A percentile compares a stretch with the other conserved stretches of the same genome.
Conservation (phyloP, 2,113 vertebrate genomes). For the Carassius gibelio region DNA sequence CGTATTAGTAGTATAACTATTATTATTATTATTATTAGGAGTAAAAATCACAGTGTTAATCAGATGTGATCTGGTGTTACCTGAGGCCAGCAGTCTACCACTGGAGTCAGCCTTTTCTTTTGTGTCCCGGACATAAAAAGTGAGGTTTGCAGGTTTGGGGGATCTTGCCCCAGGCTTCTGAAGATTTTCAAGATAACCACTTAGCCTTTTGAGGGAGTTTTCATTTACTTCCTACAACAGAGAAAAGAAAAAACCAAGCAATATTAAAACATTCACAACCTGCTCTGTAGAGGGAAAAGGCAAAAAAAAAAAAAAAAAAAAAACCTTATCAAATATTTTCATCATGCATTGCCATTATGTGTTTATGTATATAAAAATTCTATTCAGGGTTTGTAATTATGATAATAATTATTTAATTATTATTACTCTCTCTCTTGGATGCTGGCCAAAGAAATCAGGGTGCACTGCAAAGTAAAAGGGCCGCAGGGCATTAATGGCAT, state of each 20-base stretch:
- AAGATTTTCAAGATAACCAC: constrained; percentile 90
- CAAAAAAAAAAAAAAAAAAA: no score
- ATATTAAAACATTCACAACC: background rate
- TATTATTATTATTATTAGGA: no score
- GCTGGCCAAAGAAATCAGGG: constrained; percentile 96
- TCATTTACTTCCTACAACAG: constrained; percentile 92
- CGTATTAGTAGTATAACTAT: no score
- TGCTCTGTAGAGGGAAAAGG: no score
- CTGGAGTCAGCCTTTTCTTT: constrained; percentile 74
- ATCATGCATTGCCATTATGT: background rate
- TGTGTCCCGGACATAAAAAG: constrained; percentile 90
- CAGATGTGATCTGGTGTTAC: constrained; percentile 65
- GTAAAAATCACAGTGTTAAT: background rate
- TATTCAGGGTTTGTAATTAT: background rate
- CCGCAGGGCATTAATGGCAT: constrained; percentile 88
- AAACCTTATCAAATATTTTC: background rate
- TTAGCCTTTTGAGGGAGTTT: constrained; percentile 93
- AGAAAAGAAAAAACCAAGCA: constrained; percentile 1
- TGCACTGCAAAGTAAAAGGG: constrained; percentile 98
- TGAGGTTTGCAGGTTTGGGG: constrained; percentile 86
- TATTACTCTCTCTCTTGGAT: constrained; percentile 90
- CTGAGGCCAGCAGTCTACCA: constrained; percentile 71
- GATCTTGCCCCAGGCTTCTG: constrained; percentile 83
- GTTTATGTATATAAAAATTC: background rate
- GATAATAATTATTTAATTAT: background rate